phyloP scores from a whole-genome alignment of 2,113 vertebrate genomes.

The Melierax canorus region DNA sequence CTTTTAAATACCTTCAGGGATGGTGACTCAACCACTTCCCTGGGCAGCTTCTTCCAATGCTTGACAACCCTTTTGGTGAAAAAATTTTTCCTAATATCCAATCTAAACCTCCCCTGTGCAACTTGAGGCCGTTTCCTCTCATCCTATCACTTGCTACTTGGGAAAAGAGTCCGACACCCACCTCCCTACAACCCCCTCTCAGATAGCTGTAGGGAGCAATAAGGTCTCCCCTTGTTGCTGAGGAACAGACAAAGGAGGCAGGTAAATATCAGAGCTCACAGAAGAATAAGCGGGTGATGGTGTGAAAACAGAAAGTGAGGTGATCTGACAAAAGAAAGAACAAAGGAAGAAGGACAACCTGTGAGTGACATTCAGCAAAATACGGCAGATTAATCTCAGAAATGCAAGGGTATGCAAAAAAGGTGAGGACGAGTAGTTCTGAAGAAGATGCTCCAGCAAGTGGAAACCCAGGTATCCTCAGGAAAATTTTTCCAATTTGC shows the following conservation, averaged over 20 bases:
- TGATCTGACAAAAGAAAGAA: not conserved
- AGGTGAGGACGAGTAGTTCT: not conserved
- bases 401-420: not conserved
- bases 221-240: not conserved
- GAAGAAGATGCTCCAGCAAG: not conserved
- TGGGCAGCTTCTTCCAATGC: not conserved
- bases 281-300: not conserved
- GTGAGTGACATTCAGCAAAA: not conserved
- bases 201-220: rapidly evolving
- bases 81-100: not conserved
- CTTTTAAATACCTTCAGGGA: not conserved
- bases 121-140: not conserved
- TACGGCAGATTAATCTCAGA: not conserved
- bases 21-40: not conserved
- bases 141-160: not conserved
- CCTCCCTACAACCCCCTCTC: not conserved
- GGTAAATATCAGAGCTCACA: not conserved
- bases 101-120: not conserved
- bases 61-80: not conserved
- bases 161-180: not conserved
- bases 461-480: not conserved
- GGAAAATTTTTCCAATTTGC: not conserved
- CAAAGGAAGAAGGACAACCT: not conserved
- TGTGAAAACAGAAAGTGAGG: not conserved
- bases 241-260: not conserved